These are phyloP conservation scores for Thunnus thynnus DNA, from an alignment of 2,113 vertebrate genomes.

Conservation along the genomic window DNA sequence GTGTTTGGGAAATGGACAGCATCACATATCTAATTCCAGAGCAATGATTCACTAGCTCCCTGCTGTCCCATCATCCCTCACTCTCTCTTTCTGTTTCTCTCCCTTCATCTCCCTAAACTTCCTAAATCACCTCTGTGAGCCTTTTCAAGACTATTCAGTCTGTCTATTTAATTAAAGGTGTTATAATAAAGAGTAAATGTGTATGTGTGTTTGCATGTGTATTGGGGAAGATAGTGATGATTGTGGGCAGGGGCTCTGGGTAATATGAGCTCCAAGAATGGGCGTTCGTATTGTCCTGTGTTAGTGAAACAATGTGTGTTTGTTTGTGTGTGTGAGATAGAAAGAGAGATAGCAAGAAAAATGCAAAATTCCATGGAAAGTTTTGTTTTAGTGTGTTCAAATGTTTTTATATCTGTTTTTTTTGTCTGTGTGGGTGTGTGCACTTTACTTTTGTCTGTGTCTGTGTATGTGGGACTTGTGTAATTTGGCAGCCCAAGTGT, in stretches of 20 bases:
- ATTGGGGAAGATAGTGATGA: not conserved
- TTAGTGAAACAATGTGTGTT: conserved; percentile 24
- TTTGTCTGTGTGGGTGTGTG: not conserved
- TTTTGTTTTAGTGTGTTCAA: not conserved
- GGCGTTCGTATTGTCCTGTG: conserved; percentile 37
- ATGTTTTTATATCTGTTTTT: not conserved
- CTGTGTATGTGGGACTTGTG: conserved; percentile 8
- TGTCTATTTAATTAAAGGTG: conserved; percentile 11
- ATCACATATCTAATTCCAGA: conserved; percentile 47
- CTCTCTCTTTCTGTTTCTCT: conserved; percentile 35
- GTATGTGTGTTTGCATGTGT: not conserved
- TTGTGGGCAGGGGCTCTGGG: conserved; percentile 8
- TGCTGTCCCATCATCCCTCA: conserved; percentile 40
- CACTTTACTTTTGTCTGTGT: not conserved
- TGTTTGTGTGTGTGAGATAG: not conserved
- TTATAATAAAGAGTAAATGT: conserved; percentile 2
- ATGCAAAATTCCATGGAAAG: not conserved
- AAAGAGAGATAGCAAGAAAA: conserved; percentile 4
- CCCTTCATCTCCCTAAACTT: conserved; percentile 34
- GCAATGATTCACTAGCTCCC: conserved; percentile 40
- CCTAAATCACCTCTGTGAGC: conserved; percentile 12
- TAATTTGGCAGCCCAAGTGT: conserved; percentile 48
- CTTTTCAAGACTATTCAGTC: conserved; percentile 19
- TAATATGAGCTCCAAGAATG: conserved; percentile 7
- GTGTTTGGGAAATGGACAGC: conserved; percentile 12